A percentile compares a stretch with the other conserved stretches of the same genome.
Conservation (phyloP, 2,888 invertebrate species). For the Clusia tigrina region DNA sequence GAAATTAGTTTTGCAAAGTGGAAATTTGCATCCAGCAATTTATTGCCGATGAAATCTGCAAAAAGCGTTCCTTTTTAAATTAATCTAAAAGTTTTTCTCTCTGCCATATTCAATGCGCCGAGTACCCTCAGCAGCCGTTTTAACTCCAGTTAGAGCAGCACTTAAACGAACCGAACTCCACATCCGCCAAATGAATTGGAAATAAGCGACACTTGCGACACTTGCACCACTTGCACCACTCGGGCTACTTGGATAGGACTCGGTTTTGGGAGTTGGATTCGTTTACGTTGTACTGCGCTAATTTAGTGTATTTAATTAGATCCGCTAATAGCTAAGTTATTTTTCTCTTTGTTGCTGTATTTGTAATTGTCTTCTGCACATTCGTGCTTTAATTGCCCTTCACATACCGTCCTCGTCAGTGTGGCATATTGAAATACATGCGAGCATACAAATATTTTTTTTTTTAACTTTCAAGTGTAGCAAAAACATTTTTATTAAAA, state of each 20-base stretch:
- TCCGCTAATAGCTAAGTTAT: constrained; percentile 51
- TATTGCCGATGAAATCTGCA: constrained; percentile 12
- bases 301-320: constrained; percentile 52
- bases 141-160: background rate
- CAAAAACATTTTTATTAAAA: no score
- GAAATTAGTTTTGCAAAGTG: constrained; percentile 36
- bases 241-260: no score
- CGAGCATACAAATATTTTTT: no score
- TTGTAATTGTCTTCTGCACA: background rate
- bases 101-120: background rate
- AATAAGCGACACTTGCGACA: background rate
- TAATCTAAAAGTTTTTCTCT: background rate
- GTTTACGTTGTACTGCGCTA: constrained; percentile 30
- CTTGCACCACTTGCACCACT: background rate
- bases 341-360: constrained; percentile 27
- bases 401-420: no score
- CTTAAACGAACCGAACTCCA: background rate
- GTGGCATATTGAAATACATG: background rate
- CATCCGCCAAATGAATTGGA: background rate
- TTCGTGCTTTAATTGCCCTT: background rate
- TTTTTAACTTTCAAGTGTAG: no score
- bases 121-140: no score
- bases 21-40: constrained; percentile 40
- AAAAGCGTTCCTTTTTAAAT: background rate
- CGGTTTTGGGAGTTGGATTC: background rate